These are phyloP conservation scores for Parambassis ranga DNA, from an alignment of 2,797 vertebrate genomes.

Conservation along the genomic window DNA sequence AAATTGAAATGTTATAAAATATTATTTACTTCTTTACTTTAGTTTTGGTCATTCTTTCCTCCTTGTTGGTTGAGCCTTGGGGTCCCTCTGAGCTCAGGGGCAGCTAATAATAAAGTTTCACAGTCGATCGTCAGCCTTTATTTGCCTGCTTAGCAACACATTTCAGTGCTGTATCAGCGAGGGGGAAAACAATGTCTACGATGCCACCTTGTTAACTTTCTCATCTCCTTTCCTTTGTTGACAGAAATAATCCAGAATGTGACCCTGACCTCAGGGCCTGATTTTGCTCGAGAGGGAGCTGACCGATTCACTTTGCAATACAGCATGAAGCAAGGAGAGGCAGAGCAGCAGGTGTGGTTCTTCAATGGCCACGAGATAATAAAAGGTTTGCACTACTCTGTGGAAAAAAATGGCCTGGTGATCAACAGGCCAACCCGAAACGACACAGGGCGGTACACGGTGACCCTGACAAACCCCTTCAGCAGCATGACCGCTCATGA, in stretches of 20 bases:
- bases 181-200: too few relatives aligned
- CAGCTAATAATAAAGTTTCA: background rate
- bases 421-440: constrained; percentile 62
- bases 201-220: background rate
- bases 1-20: too few relatives aligned
- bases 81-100: background rate
- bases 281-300: constrained; percentile 55
- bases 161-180: background rate
- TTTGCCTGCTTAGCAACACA: too few relatives aligned
- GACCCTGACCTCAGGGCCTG: constrained; percentile 22
- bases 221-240: background rate
- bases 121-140: too few relatives aligned
- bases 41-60: too few relatives aligned
- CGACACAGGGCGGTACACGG: constrained; percentile 77
- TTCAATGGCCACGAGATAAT: constrained; percentile 60
- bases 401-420: constrained; percentile 54
- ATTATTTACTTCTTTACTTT: too few relatives aligned
- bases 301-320: constrained; percentile 68
- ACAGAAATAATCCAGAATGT: constrained; percentile 67
- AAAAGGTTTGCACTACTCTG: constrained; percentile 46
- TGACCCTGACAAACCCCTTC: constrained; percentile 82
- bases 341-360: constrained; percentile 74
- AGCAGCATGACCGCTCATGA: constrained; percentile 27
- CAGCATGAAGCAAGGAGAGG: constrained; percentile 56
- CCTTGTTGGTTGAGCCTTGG: background rate